Evolutionary conservation across 2,888 invertebrate species (phyloP), one percentile per base, ranked within the genome.

Genomic region (Sabellastarte sp.): DNA sequence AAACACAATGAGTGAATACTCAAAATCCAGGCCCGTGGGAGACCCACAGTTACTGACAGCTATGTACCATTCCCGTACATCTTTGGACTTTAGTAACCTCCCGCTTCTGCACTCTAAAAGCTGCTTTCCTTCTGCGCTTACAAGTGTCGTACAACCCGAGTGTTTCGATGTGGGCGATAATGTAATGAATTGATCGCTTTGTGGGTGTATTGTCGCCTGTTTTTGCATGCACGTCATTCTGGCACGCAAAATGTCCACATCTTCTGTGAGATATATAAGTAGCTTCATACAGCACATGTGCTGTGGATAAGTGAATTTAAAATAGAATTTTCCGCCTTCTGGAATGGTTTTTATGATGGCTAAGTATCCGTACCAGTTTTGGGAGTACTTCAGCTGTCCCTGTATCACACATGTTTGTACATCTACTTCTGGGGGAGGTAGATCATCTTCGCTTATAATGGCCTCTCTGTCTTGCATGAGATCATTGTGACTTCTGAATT

Each of bases 151-250:
- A 41, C 41, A 41, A 5, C 53, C 53, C 57, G 68, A 64, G 30
- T 51, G 32, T 10, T 60, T 33, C 20, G 50, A 50, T 10, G 50
- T 57, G 15, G 70, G 70, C 33, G 70, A 67, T 28, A 70, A 50
- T n/a, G 57, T 59, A 56, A 70, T 70, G 15, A 69, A 66, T 32
- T 70, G 70, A 1, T 62, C 64, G 41, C 66, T 61, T 3, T 33
- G 29, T 2, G 66, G 63, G 65, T 69, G 69, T 10, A 70, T 51
- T 50, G 66, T 60, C 26, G 66, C 26, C 32, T 67, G 64, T 26
- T 60, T 64, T 63, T 70, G 70, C 28, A 63, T 51, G 59, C 70
- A 70, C 56, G 60, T 69, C 70, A 70, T 70, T 29, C 59, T 61
- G 30, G 61, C 62, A 24, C 67, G 55, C 33, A 70, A 52, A 15